Base-by-base conservation (phyloP, 2,888 invertebrate genomes). In the Diarsia mendica region DNA sequence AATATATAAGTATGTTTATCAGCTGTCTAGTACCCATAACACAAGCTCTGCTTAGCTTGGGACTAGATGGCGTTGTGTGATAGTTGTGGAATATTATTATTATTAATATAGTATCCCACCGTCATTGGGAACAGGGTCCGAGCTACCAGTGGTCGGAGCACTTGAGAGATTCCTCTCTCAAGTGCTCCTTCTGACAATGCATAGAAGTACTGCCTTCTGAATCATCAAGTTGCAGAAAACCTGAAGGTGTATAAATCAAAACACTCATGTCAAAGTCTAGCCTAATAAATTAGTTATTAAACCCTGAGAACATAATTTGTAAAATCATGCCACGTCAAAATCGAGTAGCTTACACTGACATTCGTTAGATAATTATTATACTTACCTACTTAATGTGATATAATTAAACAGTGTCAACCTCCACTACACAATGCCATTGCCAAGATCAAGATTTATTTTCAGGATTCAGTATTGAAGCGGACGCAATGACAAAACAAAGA, bases 401-500 rank as follows among this genome's bases (percentile, higher is more conserved):
- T 63, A 77, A 58, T 58, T 63, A 46, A 51, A 65, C 33, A 55
- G 58, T 76, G 49, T 78, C 13, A 67, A 46, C 18, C 82, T 23
- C 82, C 67, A 55, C 15, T 46, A 13, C 20, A 18, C 64, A 76
- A 82, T 77, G 78, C 28, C 82, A 79, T 64, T 79, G 82, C 55
- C 67, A 79, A 67, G 68, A n/a, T n/a, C n/a, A n/a, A n/a, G n/a
- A n/a, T 67, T 77, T 58, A 64, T 67, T 67, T 77, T 82, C 33
- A 82, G 78, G 78, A 55, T 67, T 78, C 67, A 23, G 39, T 61
- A 49, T 3, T 8, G 3, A 61, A 51, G 13, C 15, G 1, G 18
- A 53, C n/a, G 28, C n/a, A 33, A 53, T 13, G 11, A 48, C n/a
- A 15, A 58, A 28, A 44, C 15, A 39, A 76, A 39, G 4, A 39